Evolutionary conservation across 1,140 invertebrate genomes (phyloP).

Genomic region (Scaptomyza hsui): DNA sequence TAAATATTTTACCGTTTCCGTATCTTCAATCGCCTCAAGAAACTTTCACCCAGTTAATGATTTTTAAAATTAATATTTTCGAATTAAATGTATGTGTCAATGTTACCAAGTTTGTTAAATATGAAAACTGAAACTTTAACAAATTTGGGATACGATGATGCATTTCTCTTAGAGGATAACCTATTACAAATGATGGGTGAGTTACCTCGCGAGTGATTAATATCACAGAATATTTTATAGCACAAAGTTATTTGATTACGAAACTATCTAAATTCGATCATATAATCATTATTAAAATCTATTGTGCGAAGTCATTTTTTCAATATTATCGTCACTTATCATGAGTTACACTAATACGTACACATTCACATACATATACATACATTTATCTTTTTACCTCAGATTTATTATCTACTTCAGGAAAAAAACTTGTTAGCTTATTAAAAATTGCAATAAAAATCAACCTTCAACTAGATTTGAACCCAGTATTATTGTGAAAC

Average conservation of each 20-base stretch:
- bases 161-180: slow-evolving; percentile 74
- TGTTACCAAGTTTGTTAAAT: slow-evolving; percentile 75
- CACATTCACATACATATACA: too few species aligned
- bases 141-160: slow-evolving; percentile 74
- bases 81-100: slow-evolving; percentile 67
- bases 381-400: neutral
- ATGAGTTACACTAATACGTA: neutral
- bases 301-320: neutral
- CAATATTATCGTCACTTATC: neutral
- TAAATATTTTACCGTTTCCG: slow-evolving; percentile 63
- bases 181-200: slow-evolving; percentile 81
- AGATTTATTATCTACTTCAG: neutral
- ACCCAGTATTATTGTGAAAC: neutral
- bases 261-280: neutral
- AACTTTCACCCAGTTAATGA: neutral
- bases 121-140: slow-evolving; percentile 82
- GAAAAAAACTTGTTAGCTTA: neutral
- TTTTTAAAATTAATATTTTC: neutral
- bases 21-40: slow-evolving; percentile 7
- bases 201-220: slow-evolving; percentile 25
- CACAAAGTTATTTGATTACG: too few species aligned
- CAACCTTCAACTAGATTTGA: neutral
- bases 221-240: too few species aligned
- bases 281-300: neutral
- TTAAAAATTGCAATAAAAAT: neutral